Conservation (phyloP, 2,888 invertebrate species). For the Tethea ocularis region DNA sequence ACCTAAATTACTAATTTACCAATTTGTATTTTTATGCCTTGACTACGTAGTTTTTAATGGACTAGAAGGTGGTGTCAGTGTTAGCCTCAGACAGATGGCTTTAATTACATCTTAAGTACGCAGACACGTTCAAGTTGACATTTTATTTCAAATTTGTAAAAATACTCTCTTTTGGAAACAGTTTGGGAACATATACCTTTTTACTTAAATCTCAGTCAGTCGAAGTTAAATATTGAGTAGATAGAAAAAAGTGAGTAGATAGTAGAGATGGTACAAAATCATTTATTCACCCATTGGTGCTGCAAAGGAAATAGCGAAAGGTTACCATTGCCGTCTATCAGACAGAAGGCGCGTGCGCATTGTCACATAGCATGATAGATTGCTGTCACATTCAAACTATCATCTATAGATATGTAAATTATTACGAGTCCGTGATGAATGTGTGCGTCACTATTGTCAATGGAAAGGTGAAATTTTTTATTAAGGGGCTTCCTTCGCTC, state of each 20-base stretch:
- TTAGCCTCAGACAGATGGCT: no score
- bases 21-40: no score
- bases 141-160: no score
- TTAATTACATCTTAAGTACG: no score
- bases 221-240: no score
- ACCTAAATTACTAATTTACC: no score
- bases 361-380: slow-evolving; percentile 74
- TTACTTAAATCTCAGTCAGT: no score
- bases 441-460: slow-evolving; percentile 45
- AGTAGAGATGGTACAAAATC: slow-evolving; percentile 15
- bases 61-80: no score
- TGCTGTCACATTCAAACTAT: slow-evolving; percentile 72
- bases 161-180: no score
- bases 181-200: no score
- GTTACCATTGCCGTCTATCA: slow-evolving; percentile 35
- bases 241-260: neutral
- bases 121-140: no score
- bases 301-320: slow-evolving; percentile 43
- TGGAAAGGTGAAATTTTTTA: slow-evolving; percentile 35
- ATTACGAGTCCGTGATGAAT: slow-evolving; percentile 52
- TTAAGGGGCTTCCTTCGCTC: slow-evolving; percentile 34
- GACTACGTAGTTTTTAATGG: no score
- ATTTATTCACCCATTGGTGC: slow-evolving; percentile 23
- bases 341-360: slow-evolving; percentile 60
- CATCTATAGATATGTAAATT: slow-evolving; percentile 73